phyloP scores from a whole-genome alignment of 2,888 invertebrate species.

The Euphydryas editha region DNA sequence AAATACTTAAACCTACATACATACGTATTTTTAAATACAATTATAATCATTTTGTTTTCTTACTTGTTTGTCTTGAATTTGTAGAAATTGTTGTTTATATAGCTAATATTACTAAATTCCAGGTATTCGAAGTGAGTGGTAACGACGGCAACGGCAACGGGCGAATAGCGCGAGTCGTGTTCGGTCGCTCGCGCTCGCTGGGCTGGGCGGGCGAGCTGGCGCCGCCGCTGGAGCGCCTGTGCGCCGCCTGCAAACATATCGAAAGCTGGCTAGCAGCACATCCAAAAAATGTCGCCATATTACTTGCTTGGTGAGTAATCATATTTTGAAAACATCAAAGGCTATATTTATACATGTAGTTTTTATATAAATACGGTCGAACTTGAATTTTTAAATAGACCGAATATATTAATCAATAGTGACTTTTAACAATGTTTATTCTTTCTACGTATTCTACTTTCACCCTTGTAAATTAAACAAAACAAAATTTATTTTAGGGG shows the following conservation, averaged over 20 bases:
- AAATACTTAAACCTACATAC: no score
- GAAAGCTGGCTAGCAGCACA: slow-evolving; percentile 95
- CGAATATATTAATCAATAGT: no score
- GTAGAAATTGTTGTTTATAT: no score
- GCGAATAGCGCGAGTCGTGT: slow-evolving; percentile 85
- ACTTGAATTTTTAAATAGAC: no score
- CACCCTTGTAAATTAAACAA: neutral
- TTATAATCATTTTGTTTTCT: no score
- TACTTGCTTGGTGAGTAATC: slow-evolving; percentile 90
- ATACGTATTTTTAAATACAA: no score
- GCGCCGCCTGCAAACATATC: slow-evolving; percentile 96
- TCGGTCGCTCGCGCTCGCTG: slow-evolving; percentile 88
- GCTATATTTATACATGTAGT: neutral
- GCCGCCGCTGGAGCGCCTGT: slow-evolving; percentile 94
- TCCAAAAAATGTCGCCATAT: slow-evolving; percentile 92
- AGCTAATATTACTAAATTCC: slow-evolving; percentile 54
- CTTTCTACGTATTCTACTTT: no score
- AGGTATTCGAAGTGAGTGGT: slow-evolving; percentile 93
- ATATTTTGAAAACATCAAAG: neutral
- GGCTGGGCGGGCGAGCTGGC: slow-evolving; percentile 94
- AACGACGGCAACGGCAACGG: slow-evolving; percentile 85
- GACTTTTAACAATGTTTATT: no score
- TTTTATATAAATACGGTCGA: no score
- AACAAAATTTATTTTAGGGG: slow-evolving; percentile 83
- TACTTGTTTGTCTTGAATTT: no score